Evolutionary conservation across 2,888 invertebrate genomes (phyloP), one percentile per base, ranked within the genome.

Genomic region (Erannis defoliaria): DNA sequence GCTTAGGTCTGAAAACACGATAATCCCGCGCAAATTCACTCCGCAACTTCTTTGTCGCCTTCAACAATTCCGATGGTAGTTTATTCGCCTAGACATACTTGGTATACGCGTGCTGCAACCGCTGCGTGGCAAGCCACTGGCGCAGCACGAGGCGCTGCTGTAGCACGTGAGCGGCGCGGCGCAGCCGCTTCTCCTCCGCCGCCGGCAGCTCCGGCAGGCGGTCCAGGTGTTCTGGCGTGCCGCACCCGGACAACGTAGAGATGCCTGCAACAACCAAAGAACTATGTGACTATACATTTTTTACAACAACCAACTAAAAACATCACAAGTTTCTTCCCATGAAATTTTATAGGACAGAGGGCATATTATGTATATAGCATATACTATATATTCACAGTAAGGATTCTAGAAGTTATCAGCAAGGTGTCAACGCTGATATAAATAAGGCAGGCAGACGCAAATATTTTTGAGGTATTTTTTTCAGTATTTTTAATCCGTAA

Each of bases 101-200:
- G 78, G 95, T 95, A 81, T 96, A 96, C 55, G 96, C 95, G 77
- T 95, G 95, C 78, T 96, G 96, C 66, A 97, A 92, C 40, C 94
- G 94, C 84, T 96, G 95, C 71, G 96, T 95, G 71, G 94, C 94
- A 64, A 98, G 94, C 97, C 97, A 98, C 93, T 97, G 97, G 23
- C 97, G 95, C 74, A 98, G 93, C 72, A 97, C 96, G 62, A 98
- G 94, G 66, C 97, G 94, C 85, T 97, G 97, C 87, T 97, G 97
- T 76, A 98, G 92, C 68, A 96, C 94, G 63, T 95, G 94, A 6
- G 97, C 97, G 8, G 97, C 97, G 43, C 97, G 94, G 74, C 97
- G 97, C 67, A 97, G 92, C 50, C 97, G 94, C 86, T 96, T 96
- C 86, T 97, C 97, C 89, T 97, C 97, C 62, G 96, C 95, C 48